Conservation (phyloP, 2,888 invertebrate genomes). For the Polyploca ridens region DNA sequence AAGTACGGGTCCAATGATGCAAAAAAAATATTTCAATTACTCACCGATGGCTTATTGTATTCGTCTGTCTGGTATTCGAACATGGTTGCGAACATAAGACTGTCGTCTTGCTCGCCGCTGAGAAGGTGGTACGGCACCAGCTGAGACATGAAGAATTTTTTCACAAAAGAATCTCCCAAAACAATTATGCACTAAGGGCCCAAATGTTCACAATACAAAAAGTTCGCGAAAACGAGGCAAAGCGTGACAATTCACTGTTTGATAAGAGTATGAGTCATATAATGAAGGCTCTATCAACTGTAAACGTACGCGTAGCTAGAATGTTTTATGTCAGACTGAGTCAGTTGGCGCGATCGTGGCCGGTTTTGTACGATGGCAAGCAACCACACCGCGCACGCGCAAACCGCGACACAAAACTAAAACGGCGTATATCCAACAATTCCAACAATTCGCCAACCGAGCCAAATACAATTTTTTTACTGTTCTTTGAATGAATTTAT, state of each 20-base stretch:
- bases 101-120: constrained; percentile 81
- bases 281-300: constrained; percentile 54
- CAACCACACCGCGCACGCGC: constrained; percentile 76
- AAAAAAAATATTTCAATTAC: constrained; percentile 39
- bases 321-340: constrained; percentile 82
- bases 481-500: constrained; percentile 48
- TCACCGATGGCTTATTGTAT: constrained; percentile 75
- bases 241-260: constrained; percentile 64
- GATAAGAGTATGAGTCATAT: constrained; percentile 79
- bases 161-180: constrained; percentile 61
- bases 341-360: constrained; percentile 71
- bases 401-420: constrained; percentile 42
- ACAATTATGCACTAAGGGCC: constrained; percentile 60
- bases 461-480: constrained; percentile 68
- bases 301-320: constrained; percentile 75
- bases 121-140: constrained; percentile 83
- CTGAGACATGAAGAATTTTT: constrained; percentile 85
- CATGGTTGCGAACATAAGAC: constrained; percentile 84
- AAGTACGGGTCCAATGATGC: constrained; percentile 16
- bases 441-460: constrained; percentile 67
- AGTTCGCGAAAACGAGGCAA: constrained; percentile 57
- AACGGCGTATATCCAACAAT: constrained; percentile 66
- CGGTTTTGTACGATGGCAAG: constrained; percentile 76
- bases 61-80: constrained; percentile 81
- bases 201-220: constrained; percentile 52